phyloP scores from a whole-genome alignment of 2,888 invertebrate species.

The Baronia brevicornis region DNA sequence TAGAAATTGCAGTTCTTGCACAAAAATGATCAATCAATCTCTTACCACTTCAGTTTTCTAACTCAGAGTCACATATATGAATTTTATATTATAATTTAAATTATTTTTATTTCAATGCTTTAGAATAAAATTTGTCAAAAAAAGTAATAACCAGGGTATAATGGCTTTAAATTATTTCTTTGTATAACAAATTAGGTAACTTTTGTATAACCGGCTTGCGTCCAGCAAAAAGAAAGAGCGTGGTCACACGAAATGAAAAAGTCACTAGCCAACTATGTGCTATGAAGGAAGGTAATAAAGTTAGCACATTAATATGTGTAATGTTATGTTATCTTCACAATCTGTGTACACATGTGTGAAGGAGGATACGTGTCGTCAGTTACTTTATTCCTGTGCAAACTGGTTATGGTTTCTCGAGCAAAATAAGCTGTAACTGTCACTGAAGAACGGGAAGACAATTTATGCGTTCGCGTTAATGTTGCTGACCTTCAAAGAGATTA shows the following conservation, averaged over 20 bases:
- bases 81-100: too few relatives aligned
- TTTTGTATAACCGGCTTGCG: too few relatives aligned
- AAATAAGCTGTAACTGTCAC: slow-evolving; percentile 23
- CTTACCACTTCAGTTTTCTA: too few relatives aligned
- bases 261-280: slow-evolving; percentile 23
- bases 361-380: slow-evolving; percentile 14
- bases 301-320: slow-evolving; percentile 20
- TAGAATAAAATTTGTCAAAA: too few relatives aligned
- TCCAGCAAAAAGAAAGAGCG: background rate
- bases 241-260: slow-evolving; percentile 17
- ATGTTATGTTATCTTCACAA: slow-evolving; percentile 21
- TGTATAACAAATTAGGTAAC: background rate
- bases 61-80: too few relatives aligned
- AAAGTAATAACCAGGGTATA: too few relatives aligned
- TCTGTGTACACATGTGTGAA: slow-evolving; percentile 17
- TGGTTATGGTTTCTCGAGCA: slow-evolving; percentile 19
- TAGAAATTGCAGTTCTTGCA: too few relatives aligned
- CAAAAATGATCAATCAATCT: too few relatives aligned
- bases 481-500: slow-evolving; percentile 13
- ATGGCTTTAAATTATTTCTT: too few relatives aligned
- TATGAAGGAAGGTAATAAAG: slow-evolving; percentile 25
- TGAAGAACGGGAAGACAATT: slow-evolving; percentile 5
- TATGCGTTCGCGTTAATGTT: slow-evolving; percentile 13
- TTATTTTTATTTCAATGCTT: too few relatives aligned
- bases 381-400: slow-evolving; percentile 17